Evolutionary conservation across 2,888 invertebrate species (phyloP).

Genomic region (Eristalis tenax): DNA sequence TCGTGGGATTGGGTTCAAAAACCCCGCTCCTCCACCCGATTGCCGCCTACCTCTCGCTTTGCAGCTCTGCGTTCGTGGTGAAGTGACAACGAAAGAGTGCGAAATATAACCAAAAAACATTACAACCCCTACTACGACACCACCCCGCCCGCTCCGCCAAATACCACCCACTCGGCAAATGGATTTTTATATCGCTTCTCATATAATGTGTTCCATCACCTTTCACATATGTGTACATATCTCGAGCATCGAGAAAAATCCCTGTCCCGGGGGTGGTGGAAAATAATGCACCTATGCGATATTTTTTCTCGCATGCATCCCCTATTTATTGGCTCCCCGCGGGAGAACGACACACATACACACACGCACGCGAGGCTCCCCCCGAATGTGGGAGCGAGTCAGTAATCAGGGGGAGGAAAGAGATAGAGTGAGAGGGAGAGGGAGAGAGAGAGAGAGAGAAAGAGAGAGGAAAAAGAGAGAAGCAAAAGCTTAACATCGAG

Average conservation of each 20-base stretch:
- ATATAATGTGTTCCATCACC: constrained; percentile 54
- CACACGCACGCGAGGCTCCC: neutral
- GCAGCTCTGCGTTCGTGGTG: neutral
- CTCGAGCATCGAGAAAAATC: constrained; percentile 40
- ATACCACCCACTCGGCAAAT: neutral
- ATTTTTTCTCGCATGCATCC: constrained; percentile 34
- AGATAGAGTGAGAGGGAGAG: constrained; percentile 1
- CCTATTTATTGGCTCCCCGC: constrained; percentile 50
- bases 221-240: constrained; percentile 53
- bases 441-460: constrained; percentile 14
- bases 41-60: neutral
- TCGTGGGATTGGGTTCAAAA: constrained; percentile 47
- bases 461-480: constrained; percentile 2
- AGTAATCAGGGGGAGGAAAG: neutral
- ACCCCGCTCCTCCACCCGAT: constrained; percentile 8
- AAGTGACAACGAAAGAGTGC: constrained; percentile 1
- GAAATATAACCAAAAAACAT: constrained; percentile 31
- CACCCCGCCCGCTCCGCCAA: no score
- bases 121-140: neutral
- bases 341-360: neutral
- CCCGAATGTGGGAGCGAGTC: neutral
- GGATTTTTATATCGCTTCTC: constrained; percentile 54
- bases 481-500: constrained; percentile 32
- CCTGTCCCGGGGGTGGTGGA: constrained; percentile 27
- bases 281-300: constrained; percentile 69